Conservation (phyloP, 2,888 invertebrate species). For the Lissonota sp. region DNA sequence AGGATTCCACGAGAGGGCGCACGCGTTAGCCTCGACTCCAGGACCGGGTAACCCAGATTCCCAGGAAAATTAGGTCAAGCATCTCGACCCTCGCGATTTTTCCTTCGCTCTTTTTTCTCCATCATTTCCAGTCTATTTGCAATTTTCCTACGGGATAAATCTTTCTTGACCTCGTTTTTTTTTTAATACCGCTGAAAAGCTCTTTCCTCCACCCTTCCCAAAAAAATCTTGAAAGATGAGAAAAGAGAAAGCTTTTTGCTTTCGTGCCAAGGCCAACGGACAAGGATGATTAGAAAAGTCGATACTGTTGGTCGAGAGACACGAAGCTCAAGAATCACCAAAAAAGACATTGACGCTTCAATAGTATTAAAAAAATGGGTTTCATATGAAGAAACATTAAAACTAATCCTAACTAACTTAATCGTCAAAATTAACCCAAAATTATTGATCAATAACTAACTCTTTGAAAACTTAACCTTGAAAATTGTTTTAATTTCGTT, state of each 20-base stretch:
- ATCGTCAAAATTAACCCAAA: no score
- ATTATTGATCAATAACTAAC: no score
- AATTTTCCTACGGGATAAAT: constrained; percentile 24
- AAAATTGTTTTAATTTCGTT: no score
- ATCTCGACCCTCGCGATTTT: constrained; percentile 36
- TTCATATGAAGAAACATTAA: no score
- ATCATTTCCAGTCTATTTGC: constrained; percentile 5
- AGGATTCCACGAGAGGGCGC: not conserved
- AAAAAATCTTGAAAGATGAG: not conserved
- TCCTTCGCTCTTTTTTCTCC: not conserved
- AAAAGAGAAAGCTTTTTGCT: not conserved
- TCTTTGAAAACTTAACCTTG: no score
- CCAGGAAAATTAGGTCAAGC: constrained; percentile 53
- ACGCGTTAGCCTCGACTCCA: constrained; percentile 7
- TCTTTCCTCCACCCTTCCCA: not conserved
- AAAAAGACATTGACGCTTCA: no score
- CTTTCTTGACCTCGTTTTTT: not conserved
- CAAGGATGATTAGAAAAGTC: no score
- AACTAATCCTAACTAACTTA: no score
- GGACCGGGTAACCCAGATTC: constrained; percentile 63
- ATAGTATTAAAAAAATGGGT: no score
- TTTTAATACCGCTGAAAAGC: no score
- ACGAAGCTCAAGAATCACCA: no score
- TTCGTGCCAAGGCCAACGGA: not conserved
- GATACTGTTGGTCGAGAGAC: no score